Evolutionary conservation across 2,888 invertebrate species (phyloP), one percentile per base, ranked within the genome.

Genomic region (Ochropleura leucogaster): DNA sequence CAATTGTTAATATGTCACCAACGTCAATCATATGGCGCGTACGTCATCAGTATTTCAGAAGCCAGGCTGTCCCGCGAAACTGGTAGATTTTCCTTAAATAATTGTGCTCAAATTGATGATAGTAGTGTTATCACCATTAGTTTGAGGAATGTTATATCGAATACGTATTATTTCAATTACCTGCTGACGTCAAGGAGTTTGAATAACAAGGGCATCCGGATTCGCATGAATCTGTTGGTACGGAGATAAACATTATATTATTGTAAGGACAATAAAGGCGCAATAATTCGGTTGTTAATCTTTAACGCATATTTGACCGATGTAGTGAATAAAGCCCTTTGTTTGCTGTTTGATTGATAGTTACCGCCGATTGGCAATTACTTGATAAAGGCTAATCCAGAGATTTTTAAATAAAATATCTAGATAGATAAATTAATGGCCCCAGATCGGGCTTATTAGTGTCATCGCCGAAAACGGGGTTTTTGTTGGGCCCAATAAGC

Each of bases 21-120:
- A 77, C 83, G 85, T 85, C 85, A 85, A 20, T 65, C 20, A 49
- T 53, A 49, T 46, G 68, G 49, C 10, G 18, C 55, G 8, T 42
- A 71, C 67, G 60, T 76, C 59, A 73, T 18, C 20, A 40, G 0
- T 65, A 46, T 66, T 53, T 55, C 55, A 60, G 62, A 40, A 49
- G 40, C 40, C 9, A 3, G 44, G 6, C 18, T 40, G 60, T 53
- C 67, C n/a, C 68, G 18, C 30, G 20, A 18, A 14, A 0, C 18
- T 9, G 60, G 62, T 57, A 16, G 44, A 49, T 78, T 70, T 76
- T 79, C 71, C 79, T 63, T 57, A 64, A 42, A 71, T 55, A 42
- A 49, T 65, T 68, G n/a, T 64, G 64, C 46, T 64, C 46, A 47
- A 55, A 55, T 9, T 46, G 30, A 60, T 79, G 6, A 42, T 14